Evolutionary conservation across 2,888 invertebrate species (phyloP).

Genomic region (Mesorhabditis belari): DNA sequence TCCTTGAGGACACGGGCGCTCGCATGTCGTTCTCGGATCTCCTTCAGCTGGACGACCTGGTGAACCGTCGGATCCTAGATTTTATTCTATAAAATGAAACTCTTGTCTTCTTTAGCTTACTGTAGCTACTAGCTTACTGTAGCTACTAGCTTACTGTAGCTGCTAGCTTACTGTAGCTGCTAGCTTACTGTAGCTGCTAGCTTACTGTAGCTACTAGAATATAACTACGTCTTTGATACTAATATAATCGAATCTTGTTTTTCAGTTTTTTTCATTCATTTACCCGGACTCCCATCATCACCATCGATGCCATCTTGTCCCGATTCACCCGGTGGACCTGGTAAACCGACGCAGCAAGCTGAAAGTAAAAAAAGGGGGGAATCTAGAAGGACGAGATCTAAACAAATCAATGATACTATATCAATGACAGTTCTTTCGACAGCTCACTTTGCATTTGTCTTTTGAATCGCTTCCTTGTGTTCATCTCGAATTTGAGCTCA

Average conservation of each 20-base stretch:
- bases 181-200: too few relatives aligned
- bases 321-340: constrained; percentile 22
- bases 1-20: constrained; percentile 24
- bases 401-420: too few relatives aligned
- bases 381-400: too few relatives aligned
- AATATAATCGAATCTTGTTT: background rate
- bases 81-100: too few relatives aligned
- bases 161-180: too few relatives aligned
- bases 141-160: too few relatives aligned
- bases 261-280: too few relatives aligned
- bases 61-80: constrained; percentile 12
- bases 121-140: background rate
- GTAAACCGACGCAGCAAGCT: constrained; percentile 26
- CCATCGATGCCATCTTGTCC: constrained; percentile 23
- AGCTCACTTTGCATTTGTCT: background rate
- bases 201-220: too few relatives aligned
- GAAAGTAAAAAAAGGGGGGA: too few relatives aligned
- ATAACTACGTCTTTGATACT: background rate
- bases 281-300: constrained; percentile 21
- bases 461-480: background rate
- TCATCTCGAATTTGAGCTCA: constrained; percentile 4
- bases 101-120: background rate
- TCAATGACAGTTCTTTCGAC: too few relatives aligned
- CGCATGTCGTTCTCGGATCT: constrained; percentile 15
- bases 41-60: constrained; percentile 26